Percentiles rank a stretch among this genome's conserved stretches.
Evolutionary conservation across 1,140 invertebrate species (phyloP).

Genomic region (Trichonephila clavipes): DNA sequence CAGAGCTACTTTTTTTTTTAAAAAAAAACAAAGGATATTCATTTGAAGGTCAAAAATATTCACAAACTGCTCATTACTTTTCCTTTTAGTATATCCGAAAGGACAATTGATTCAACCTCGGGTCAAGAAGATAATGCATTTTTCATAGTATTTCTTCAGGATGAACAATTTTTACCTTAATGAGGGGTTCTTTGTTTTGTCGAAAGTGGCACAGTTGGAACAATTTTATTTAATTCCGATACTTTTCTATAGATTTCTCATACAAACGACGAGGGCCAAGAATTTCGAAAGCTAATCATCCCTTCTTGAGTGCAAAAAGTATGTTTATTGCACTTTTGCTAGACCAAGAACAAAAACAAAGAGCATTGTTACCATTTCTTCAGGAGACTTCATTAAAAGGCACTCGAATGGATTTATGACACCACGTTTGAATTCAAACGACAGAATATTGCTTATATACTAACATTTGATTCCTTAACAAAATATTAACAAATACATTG

Average conservation of each 20-base stretch:
- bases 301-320: slow-evolving; percentile 20
- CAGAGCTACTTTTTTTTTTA: not conserved
- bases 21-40: not conserved
- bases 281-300: slow-evolving; percentile 18
- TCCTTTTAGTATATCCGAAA: not conserved
- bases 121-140: not conserved
- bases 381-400: not conserved
- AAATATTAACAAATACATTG: not conserved
- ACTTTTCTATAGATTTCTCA: not conserved
- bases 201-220: slow-evolving; percentile 40
- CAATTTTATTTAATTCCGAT: slow-evolving; percentile 34
- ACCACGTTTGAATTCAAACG: not conserved
- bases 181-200: slow-evolving; percentile 29
- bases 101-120: slow-evolving; percentile 11
- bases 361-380: slow-evolving; percentile 3
- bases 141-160: not conserved
- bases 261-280: slow-evolving; percentile 46
- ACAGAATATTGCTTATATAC: not conserved
- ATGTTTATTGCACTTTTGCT: slow-evolving; percentile 35
- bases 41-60: slow-evolving; percentile 23
- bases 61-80: not conserved
- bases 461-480: not conserved
- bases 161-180: slow-evolving; percentile 23
- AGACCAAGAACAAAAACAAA: slow-evolving; percentile 3
- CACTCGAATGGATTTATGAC: not conserved